phyloP scores from a whole-genome alignment of 1,140 invertebrate genomes.

The Aphaenogaster rudis region DNA sequence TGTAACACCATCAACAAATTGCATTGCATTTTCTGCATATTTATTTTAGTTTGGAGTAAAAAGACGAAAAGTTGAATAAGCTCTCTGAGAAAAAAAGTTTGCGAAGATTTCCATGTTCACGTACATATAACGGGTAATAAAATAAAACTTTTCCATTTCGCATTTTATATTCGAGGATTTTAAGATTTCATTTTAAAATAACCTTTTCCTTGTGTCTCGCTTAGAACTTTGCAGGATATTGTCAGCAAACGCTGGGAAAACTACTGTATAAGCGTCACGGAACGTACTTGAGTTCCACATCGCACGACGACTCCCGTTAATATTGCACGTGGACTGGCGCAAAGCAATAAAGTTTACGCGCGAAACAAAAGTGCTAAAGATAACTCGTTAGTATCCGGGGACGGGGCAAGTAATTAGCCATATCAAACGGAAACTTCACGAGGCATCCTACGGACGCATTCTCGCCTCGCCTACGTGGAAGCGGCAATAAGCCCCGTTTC shows the following conservation, averaged over 20 bases:
- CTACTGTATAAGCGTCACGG: not conserved
- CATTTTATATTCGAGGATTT: not conserved
- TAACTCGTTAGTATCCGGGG: constrained; percentile 45
- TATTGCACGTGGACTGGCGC: constrained; percentile 15
- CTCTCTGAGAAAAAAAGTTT: not conserved
- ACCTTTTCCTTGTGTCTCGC: not conserved
- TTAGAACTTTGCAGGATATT: not conserved
- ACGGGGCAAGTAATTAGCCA: constrained; percentile 56
- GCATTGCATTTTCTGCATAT: not conserved
- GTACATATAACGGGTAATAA: not conserved
- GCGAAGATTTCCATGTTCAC: not conserved
- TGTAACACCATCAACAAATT: not conserved
- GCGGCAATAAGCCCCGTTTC: constrained; percentile 33
- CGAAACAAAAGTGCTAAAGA: constrained; percentile 59
- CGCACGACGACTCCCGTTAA: constrained; percentile 16
- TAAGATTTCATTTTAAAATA: not conserved
- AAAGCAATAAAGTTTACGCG: constrained; percentile 23
- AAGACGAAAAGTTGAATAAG: not conserved
- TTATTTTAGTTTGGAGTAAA: not conserved
- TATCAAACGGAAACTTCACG: constrained; percentile 42
- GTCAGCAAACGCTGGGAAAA: not conserved
- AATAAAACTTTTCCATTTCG: not conserved
- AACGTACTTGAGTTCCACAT: constrained; percentile 6
- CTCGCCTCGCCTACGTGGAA: not conserved
- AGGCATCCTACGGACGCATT: not conserved